Evolutionary conservation across 2,888 invertebrate species (phyloP).

Genomic region (Drosophila robusta): DNA sequence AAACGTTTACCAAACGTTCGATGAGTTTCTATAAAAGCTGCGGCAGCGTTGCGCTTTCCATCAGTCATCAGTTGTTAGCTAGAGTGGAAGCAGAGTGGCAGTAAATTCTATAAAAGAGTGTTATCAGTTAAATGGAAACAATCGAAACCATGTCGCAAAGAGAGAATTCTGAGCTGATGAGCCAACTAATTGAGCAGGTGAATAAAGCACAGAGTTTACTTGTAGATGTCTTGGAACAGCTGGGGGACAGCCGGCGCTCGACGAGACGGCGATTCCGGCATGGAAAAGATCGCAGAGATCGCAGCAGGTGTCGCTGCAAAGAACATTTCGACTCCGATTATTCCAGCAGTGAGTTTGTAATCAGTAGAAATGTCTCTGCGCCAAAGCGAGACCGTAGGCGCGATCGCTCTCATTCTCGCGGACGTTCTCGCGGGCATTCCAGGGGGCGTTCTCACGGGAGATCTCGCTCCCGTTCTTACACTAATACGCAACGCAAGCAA

Average conservation of each 20-base stretch:
- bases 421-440: constrained; percentile 61
- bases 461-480: constrained; percentile 66
- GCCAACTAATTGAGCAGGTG: constrained; percentile 20
- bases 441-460: constrained; percentile 61
- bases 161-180: constrained; percentile 7
- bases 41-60: neutral
- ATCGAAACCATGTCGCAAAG: constrained; percentile 17
- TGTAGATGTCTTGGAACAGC: constrained; percentile 10
- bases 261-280: neutral
- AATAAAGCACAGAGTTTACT: constrained; percentile 29
- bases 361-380: neutral
- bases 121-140: neutral
- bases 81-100: constrained; percentile 12
- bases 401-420: constrained; percentile 61
- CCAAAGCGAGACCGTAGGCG: constrained; percentile 20
- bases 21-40: constrained; percentile 32
- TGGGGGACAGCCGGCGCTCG: neutral
- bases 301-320: neutral
- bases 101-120: constrained; percentile 4
- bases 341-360: constrained; percentile 17
- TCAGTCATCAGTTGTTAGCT: neutral
- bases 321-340: constrained; percentile 2
- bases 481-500: constrained; percentile 23
- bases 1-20: constrained; percentile 36
- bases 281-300: neutral